These are phyloP conservation scores for Cygnus buccinator DNA, from an alignment of 2,113 vertebrate species.

Conservation along the genomic window DNA sequence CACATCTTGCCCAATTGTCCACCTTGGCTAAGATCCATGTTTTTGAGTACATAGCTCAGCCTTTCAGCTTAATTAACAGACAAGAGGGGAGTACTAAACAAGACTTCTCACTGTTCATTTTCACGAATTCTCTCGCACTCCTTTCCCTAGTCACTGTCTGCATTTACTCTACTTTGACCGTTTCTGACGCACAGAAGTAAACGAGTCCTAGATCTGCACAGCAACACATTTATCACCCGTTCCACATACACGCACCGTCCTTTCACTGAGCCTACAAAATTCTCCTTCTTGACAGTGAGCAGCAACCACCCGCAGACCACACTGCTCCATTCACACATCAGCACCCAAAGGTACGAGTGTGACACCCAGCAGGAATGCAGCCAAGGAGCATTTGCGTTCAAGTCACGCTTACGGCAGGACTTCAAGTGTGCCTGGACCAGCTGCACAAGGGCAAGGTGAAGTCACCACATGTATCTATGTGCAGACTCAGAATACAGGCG, in stretches of 20 bases:
- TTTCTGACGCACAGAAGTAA: background rate
- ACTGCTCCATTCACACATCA: background rate
- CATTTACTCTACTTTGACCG: background rate
- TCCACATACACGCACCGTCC: background rate
- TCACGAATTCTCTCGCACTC: background rate
- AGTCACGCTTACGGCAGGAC: background rate
- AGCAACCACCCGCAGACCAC: background rate
- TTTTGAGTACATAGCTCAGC: background rate
- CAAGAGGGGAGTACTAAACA: background rate
- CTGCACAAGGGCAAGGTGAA: background rate
- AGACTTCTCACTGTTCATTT: background rate
- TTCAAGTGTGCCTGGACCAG: background rate
- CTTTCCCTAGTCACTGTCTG: background rate
- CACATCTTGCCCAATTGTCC: background rate
- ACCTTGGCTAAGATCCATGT: background rate
- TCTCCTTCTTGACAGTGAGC: background rate
- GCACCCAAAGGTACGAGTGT: accelerated
- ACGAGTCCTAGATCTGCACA: background rate
- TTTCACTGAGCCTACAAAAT: background rate
- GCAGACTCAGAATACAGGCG: background rate
- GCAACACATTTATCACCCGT: background rate
- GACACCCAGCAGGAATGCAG: background rate
- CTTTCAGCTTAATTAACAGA: background rate
- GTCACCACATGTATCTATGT: accelerated
- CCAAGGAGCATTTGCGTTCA: background rate